phyloP scores from a whole-genome alignment of 2,797 vertebrate species.

The Takifugu ocellatus region DNA sequence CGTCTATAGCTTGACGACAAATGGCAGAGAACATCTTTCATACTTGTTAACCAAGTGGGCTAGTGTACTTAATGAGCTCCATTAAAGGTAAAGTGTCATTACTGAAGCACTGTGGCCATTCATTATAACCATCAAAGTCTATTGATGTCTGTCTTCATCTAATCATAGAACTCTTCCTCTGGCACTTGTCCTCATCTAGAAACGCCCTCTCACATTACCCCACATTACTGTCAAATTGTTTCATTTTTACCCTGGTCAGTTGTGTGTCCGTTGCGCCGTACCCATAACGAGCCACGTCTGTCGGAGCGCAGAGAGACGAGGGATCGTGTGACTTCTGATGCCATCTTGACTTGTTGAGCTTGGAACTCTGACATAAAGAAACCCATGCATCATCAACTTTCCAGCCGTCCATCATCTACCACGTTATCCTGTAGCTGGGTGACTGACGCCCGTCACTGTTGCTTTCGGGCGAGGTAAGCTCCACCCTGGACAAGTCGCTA shows the following conservation, averaged over 20 bases:
- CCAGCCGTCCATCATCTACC: too few relatives aligned
- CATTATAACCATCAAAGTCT: conserved; percentile 72
- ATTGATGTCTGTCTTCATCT: conserved; percentile 57
- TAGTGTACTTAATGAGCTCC: conserved; percentile 69
- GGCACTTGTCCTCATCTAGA: conserved; percentile 51
- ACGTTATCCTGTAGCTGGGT: too few relatives aligned
- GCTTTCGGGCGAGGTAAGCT: too few relatives aligned
- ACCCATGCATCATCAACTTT: too few relatives aligned
- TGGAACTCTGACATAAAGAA: too few relatives aligned
- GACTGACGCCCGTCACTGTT: too few relatives aligned
- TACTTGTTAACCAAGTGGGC: conserved; percentile 56
- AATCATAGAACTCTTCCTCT: conserved; percentile 45
- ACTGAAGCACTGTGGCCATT: conserved; percentile 64
- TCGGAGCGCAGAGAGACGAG: conserved; percentile 1
- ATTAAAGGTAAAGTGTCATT: conserved; percentile 74
- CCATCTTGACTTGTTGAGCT: too few relatives aligned
- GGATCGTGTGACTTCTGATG: neutral
- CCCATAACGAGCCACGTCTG: conserved; percentile 26
- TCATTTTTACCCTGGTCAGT: conserved; percentile 39
- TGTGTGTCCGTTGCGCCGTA: conserved; percentile 24
- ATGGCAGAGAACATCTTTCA: conserved; percentile 53
- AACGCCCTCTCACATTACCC: conserved; percentile 44
- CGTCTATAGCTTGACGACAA: conserved; percentile 27
- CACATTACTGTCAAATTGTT: conserved; percentile 55
- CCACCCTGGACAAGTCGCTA: too few relatives aligned